A percentile compares a stretch with the other conserved stretches of the same genome.
Evolutionary conservation across 2,113 vertebrate genomes (phyloP).

Genomic region (Crocuta crocuta): DNA sequence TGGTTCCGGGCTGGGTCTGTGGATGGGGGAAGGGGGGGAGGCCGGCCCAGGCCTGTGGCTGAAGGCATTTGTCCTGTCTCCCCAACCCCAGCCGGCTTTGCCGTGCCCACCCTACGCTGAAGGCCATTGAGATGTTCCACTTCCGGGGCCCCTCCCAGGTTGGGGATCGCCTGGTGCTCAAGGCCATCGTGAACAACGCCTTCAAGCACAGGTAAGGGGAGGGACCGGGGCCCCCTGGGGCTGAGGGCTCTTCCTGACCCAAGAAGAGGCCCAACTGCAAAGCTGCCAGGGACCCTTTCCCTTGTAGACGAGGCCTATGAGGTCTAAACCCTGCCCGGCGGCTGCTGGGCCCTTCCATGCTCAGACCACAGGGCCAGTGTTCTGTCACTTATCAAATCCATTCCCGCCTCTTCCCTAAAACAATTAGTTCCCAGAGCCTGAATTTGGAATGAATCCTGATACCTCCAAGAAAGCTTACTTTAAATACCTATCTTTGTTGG

Average conservation of each 20-base stretch:
- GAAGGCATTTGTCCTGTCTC: not conserved
- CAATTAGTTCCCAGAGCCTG: not conserved
- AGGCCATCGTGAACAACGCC: constrained; percentile 97
- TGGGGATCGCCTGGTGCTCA: constrained; percentile 95
- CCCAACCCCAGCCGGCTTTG: constrained; percentile 91
- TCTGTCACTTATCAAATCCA: not conserved
- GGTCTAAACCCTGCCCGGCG: not conserved
- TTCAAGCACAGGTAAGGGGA: constrained; percentile 94
- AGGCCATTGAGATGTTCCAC: constrained; percentile 98
- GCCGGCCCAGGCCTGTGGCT: not conserved
- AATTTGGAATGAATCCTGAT: not conserved
- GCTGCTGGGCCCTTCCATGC: not conserved
- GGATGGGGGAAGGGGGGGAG: not conserved
- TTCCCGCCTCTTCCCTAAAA: not conserved
- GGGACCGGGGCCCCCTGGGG: accelerated
- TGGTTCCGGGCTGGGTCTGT: not conserved
- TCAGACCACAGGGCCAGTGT: not conserved
- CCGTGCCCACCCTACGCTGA: constrained; percentile 93
- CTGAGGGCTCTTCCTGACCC: not conserved
- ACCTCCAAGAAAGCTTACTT: not conserved
- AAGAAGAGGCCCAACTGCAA: not conserved
- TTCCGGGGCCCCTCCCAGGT: constrained; percentile 97
- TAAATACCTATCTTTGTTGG: not conserved
- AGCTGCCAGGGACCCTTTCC: not conserved
- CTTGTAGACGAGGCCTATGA: accelerated